Percentiles rank a stretch among this genome's conserved stretches.
Conservation (phyloP, 2,797 vertebrate species). For the Cossypha caffra region DNA sequence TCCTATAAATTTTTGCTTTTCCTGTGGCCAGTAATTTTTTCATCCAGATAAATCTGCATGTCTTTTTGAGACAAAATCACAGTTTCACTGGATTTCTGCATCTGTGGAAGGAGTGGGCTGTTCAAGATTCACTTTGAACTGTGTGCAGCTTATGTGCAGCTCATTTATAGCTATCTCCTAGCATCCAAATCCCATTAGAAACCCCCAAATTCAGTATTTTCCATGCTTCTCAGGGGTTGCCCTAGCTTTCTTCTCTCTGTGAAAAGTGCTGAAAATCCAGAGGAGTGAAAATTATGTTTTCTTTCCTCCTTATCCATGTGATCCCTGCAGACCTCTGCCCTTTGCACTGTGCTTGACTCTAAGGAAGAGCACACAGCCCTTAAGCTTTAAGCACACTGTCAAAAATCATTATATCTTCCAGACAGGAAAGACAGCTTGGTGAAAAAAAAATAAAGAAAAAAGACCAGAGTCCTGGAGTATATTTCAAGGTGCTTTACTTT, state of each 20-base stretch:
- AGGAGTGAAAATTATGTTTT: not conserved
- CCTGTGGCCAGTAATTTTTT: not conserved
- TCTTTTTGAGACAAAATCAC: not conserved
- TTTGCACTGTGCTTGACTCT: not conserved
- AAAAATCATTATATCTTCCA: not conserved
- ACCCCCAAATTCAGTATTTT: not conserved
- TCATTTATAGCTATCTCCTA: not conserved
- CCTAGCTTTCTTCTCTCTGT: not conserved
- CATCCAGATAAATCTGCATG: not conserved
- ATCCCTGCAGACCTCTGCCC: not conserved
- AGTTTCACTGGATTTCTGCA: not conserved
- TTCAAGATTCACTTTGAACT: not conserved
- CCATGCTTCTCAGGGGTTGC: not conserved
- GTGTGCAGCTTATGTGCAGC: not conserved
- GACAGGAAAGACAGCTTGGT: not conserved
- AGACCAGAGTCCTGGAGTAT: not conserved
- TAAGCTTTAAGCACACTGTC: not conserved
- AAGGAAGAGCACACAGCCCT: not conserved
- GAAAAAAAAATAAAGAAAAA: not conserved
- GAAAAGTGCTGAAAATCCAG: not conserved
- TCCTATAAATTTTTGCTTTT: not conserved
- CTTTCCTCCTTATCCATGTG: not conserved
- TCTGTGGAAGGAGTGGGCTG: not conserved
- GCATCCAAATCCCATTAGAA: not conserved
- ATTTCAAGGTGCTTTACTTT: not conserved